Evolutionary conservation across 92 coral and sea anemone genomes (phyloP).

Genomic region (Epizoanthus rinbou): DNA sequence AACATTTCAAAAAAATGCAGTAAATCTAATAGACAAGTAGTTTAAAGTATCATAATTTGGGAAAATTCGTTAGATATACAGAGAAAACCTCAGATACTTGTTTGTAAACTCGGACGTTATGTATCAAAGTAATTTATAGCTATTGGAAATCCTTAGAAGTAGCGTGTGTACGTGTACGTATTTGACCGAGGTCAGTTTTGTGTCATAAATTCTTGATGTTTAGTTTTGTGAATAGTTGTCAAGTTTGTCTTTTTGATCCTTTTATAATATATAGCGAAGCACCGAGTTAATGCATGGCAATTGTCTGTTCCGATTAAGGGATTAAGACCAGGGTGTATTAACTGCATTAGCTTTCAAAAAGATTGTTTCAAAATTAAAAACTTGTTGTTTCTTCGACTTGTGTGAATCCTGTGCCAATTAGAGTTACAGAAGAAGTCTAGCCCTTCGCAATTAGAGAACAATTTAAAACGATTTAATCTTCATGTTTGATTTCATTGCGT

Average conservation of each 20-base stretch:
- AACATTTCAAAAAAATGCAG: conserved; percentile 4
- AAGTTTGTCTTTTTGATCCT: background rate
- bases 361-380: background rate
- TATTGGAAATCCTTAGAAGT: background rate
- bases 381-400: background rate
- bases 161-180: background rate
- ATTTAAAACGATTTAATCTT: too few relatives aligned
- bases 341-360: conserved; percentile 1
- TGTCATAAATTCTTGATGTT: background rate
- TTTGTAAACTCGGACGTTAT: background rate
- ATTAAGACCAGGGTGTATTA: conserved; percentile 15
- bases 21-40: background rate
- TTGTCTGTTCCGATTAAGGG: conserved; percentile 41
- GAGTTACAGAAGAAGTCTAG: background rate
- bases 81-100: background rate
- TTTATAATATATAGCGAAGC: too few relatives aligned
- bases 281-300: background rate
- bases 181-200: background rate
- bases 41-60: conserved; percentile 18
- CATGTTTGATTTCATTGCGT: too few relatives aligned
- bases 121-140: background rate
- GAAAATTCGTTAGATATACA: conserved; percentile 6
- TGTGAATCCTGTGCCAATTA: too few relatives aligned
- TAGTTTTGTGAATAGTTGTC: background rate
- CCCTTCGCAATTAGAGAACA: background rate